Base-by-base conservation (phyloP, 30 jellyfish, hydroid and myxozoan species). In the Aurelia sp. region DNA sequence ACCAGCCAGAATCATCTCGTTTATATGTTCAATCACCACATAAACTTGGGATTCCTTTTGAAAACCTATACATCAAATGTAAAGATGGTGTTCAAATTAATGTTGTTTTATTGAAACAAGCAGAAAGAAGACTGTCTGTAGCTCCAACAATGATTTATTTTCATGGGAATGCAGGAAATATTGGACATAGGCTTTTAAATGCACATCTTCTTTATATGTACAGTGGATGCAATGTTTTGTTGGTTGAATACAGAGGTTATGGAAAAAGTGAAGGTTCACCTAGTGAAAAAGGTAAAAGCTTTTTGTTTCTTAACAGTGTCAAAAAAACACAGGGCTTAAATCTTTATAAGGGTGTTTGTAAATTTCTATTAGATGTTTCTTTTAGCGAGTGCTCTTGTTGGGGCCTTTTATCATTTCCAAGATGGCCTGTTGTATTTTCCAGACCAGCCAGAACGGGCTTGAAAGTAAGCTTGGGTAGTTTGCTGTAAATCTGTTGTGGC, bases 81-180 rank as follows among this genome's bases (percentile, higher is more conserved):
- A 65, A 75, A 21, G 98, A 92, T 74, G 97, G 97, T 1, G 78
- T 86, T 8, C 68, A 64, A 47, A 78, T 92, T 51, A 92, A 92
- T 81, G 96, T 89, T 47, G 68, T 92, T 19, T 62, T 92, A 58
- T 77, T 92, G 73, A 92, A 92, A 53, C 98, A 92, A 48, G 76
- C 81, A 12, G 96, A 93, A 4, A 71, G 52, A 6, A 79, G 92
- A 19, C 82, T 92, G 53, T 50, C 80, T 5, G 41, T 57, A 9
- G 93, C 98, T 12, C 97, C 97, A 35, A 85, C 98, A 1, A 68
- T 92, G 66, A 62, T 92, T 30, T 77, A 89, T 88, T 86, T 86
- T 70, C 98, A 92, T 66, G 98, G 98, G 11, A 92, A 92, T 82
- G 98, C 98, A 3, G 98, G 98, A 19, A 92, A 92, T 69, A 82